Evolutionary conservation across 2,797 vertebrate genomes (phyloP), one percentile per base, ranked within the genome.

Genomic region (Adelosebastes latens): DNA sequence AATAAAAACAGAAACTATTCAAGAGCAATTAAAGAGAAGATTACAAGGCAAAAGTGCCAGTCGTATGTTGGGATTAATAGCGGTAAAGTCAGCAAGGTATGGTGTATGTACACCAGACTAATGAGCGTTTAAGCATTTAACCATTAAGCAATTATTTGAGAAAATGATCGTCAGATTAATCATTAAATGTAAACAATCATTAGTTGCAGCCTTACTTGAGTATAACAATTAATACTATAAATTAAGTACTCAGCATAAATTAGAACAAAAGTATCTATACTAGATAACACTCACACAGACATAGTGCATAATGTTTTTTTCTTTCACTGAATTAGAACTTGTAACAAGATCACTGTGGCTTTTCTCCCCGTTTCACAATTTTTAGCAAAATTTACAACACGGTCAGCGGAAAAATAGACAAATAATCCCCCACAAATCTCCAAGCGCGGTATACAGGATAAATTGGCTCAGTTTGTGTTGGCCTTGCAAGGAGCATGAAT

Each of bases 351-450:
- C 74, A 5, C 68, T 72, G 66, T 56, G 71, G 71, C 18, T 84
- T 83, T 79, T 73, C 56, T 59, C 25, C 78, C 49, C 14, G 4
- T 82, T 82, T 82, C 66, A 71, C 52, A 67, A 72, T 81, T 85
- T 89, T 74, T 72, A 61, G 60, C 20, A 75, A 70, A 73, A 86
- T 81, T 73, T 88, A 86, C 61, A 75, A 58, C 79, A 42, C 0
- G 4, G 72, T 89, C 88, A 90, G 88, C 83, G 80, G 79, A 86
- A 90, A 86, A 83, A 82, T 12, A 55, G 87, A 88, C 87, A 90
- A 87, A 89, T 91, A 89, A 90, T 88, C 88, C 85, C 75, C 73
- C 79, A 77, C 81, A 86, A 88, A 81, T 88, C 86, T 88, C 81
- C 66, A 72, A 59, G 67, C 2, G 53, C 75, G 20, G 82, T 53